Percentiles rank a stretch among this genome's conserved stretches.
Conservation (phyloP, 2,113 vertebrate genomes). For the Parotia lawesii region DNA sequence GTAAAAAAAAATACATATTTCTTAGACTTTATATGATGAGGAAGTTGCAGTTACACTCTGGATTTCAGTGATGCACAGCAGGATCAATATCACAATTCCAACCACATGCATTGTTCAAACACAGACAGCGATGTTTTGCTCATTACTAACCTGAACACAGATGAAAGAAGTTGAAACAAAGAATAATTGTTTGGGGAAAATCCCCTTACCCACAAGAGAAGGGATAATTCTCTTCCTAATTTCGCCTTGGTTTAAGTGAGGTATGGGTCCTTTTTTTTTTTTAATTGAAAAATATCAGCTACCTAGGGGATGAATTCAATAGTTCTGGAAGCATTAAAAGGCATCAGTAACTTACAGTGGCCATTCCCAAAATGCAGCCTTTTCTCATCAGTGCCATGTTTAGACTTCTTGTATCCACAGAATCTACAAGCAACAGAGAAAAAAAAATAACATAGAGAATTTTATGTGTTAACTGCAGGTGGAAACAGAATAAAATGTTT, state of each 20-base stretch:
- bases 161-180: constrained; percentile 32
- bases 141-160: constrained; percentile 1
- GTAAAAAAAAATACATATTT: background rate
- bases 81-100: background rate
- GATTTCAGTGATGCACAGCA: background rate
- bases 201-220: background rate
- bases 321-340: background rate
- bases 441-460: constrained; percentile 6
- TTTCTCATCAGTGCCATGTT: constrained; percentile 90
- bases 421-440: constrained; percentile 78
- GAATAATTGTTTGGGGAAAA: constrained; percentile 39
- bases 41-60: background rate
- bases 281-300: background rate
- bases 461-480: constrained; percentile 18
- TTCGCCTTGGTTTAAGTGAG: constrained; percentile 23
- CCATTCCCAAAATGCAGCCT: constrained; percentile 95
- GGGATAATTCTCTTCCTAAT: constrained; percentile 8
- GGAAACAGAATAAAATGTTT: constrained; percentile 49
- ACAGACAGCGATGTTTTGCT: background rate
- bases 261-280: background rate
- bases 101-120: background rate
- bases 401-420: constrained; percentile 94
- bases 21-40: constrained; percentile 27
- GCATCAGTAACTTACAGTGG: constrained; percentile 83
- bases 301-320: background rate